Base-by-base conservation (phyloP, 2,797 vertebrate genomes). In the Gymnoscopelus braueri region DNA sequence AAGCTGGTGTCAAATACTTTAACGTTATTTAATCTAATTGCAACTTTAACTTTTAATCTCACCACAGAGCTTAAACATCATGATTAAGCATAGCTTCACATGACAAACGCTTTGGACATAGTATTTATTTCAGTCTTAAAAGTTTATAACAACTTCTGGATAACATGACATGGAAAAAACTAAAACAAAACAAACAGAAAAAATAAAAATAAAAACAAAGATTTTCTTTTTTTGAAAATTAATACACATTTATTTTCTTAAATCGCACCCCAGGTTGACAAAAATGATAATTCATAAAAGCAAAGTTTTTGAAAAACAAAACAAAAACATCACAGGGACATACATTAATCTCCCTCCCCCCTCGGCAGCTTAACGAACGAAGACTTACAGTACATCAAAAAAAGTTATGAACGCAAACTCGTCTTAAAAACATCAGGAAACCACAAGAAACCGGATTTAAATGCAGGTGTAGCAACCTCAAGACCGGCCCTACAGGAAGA, bases 61-160 rank as follows among this genome's bases (percentile, higher is more conserved):
- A 24, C 13, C 11, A 58, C 5, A 29, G 56, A 35, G 29, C 23
- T 24, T 11, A 32, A 26, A 57, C 13, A 49, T 62, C 4, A 39
- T 15, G 51, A 19, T 6, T 32, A 44, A 19, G 23, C 49, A 60
- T 2, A 59, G 60, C 78, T 69, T 59, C 59, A 64, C 29, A 64
- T 65, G n/a, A 80, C 80, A 62, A 19, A 71, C 59, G 71, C 69
- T 69, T 88, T 85, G 78, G 83, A 90, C 89, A 90, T 86, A 63
- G 67, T 83, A 84, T 95, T 96, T 95, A 94, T 94, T 96, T 95
- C 93, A 92, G 81, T 93, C 92, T 93, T 92, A 79, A 92, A 91
- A 60, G 52, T 88, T 92, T 91, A 94, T 90, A 88, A 94, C 92
- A 93, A 90, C 91, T 90, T 93, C 87, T 91, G 93, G 92, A 93